Conservation (phyloP, 1,140 invertebrate species). For the Sweltsa coloradensis region DNA sequence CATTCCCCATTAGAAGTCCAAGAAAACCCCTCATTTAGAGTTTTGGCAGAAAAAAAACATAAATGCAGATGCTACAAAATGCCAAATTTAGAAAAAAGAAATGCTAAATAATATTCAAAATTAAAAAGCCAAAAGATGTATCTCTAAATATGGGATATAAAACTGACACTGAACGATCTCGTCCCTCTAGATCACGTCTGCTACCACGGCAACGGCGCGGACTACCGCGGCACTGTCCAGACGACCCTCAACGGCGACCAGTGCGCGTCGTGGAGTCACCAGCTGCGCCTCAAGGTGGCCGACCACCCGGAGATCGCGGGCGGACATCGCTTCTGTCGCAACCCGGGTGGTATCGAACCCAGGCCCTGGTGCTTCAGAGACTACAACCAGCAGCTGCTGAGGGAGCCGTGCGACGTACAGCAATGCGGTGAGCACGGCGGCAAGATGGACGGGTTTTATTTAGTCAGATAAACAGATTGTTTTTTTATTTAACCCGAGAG, state of each 20-base stretch:
- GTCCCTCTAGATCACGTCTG: conserved; percentile 55
- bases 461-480: conserved; percentile 16
- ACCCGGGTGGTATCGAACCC: conserved; percentile 64
- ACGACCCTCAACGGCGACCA: conserved; percentile 53
- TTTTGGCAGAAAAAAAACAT: too few relatives aligned
- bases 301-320: conserved; percentile 73
- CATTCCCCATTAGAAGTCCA: too few relatives aligned
- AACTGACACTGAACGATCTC: too few relatives aligned
- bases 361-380: conserved; percentile 90
- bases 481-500: too few relatives aligned
- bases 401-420: conserved; percentile 71
- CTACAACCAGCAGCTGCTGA: conserved; percentile 43
- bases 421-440: conserved; percentile 52
- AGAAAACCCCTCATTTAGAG: too few relatives aligned
- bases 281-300: conserved; percentile 51
- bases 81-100: neutral
- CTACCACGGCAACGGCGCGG: conserved; percentile 69
- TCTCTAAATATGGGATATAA: neutral
- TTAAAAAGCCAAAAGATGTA: neutral
- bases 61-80: too few relatives aligned
- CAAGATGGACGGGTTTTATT: conserved; percentile 9
- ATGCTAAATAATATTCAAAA: neutral
- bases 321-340: conserved; percentile 84
- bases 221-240: conserved; percentile 68
- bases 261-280: conserved; percentile 75